Evolutionary conservation across 2,797 vertebrate genomes (phyloP).

Genomic region (Benthosema pterotum): DNA sequence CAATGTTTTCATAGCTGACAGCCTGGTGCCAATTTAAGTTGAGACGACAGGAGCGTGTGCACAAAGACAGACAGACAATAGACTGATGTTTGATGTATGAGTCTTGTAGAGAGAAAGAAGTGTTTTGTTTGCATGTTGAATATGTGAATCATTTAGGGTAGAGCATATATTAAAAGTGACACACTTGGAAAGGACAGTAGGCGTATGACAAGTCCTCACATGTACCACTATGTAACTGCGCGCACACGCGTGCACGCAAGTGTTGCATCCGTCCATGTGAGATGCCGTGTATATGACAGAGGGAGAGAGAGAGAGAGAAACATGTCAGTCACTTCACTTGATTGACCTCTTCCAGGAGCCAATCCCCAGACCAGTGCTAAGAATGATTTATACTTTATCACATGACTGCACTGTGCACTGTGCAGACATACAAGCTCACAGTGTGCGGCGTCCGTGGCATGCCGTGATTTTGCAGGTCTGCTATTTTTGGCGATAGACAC

Average conservation of each 20-base stretch:
- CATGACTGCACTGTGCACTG: no score
- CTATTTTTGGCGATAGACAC: no score
- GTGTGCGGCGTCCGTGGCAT: no score
- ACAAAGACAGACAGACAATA: slow-evolving; percentile 13
- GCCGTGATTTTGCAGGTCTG: no score
- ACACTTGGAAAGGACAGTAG: slow-evolving; percentile 6
- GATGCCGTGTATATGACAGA: slow-evolving; percentile 1
- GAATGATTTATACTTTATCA: no score
- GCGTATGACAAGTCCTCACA: slow-evolving; percentile 21
- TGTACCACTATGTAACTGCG: neutral
- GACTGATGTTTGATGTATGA: neutral
- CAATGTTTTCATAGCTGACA: slow-evolving; percentile 48
- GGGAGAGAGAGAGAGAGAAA: no score
- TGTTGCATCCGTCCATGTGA: neutral
- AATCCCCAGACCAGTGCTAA: slow-evolving; percentile 21
- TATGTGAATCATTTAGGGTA: slow-evolving; percentile 39
- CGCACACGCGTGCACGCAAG: no score
- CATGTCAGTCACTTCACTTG: slow-evolving; percentile 55
- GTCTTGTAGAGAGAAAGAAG: slow-evolving; percentile 5
- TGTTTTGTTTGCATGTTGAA: slow-evolving; percentile 20
- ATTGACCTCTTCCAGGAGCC: slow-evolving; percentile 52
- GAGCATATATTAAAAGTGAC: slow-evolving; percentile 6
- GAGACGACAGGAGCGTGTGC: slow-evolving; percentile 27
- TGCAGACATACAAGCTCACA: no score
- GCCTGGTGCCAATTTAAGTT: slow-evolving; percentile 50